Conservation (phyloP, 2,113 vertebrate genomes). For the Mesoclemmys tuberculata region DNA sequence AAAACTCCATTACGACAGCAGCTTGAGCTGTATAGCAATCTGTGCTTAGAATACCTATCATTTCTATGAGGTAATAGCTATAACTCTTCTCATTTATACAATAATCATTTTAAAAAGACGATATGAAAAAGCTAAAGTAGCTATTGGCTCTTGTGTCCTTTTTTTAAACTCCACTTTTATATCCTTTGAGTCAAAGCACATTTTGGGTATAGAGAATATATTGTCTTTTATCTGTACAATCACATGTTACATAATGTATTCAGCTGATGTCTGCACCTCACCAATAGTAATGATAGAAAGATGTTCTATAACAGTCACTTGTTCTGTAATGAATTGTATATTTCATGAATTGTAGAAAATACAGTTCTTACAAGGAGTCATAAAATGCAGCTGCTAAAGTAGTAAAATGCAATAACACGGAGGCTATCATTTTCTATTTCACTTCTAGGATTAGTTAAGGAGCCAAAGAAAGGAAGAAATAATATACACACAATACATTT, state of each 20-base stretch:
- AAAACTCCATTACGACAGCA: background rate
- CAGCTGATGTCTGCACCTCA: background rate
- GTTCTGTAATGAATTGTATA: background rate
- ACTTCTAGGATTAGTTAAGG: background rate
- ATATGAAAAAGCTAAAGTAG: background rate
- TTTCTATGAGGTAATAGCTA: background rate
- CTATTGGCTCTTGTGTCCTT: background rate
- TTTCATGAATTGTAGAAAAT: background rate
- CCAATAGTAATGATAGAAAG: background rate
- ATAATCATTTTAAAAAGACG: background rate
- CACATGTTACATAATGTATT: background rate
- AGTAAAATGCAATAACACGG: background rate
- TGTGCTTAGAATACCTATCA: background rate
- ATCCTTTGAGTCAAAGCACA: background rate
- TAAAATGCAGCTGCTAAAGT: background rate
- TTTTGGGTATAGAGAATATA: background rate
- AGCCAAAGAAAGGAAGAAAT: background rate
- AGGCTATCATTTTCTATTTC: background rate
- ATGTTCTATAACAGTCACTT: background rate
- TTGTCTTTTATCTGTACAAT: background rate
- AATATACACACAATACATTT: background rate
- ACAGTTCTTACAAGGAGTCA: background rate
- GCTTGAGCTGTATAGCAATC: background rate
- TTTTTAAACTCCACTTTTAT: background rate
- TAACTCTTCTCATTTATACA: background rate